Evolutionary conservation across 2,888 invertebrate genomes (phyloP), one percentile per base, ranked within the genome.

Genomic region (Spilarctia lutea): DNA sequence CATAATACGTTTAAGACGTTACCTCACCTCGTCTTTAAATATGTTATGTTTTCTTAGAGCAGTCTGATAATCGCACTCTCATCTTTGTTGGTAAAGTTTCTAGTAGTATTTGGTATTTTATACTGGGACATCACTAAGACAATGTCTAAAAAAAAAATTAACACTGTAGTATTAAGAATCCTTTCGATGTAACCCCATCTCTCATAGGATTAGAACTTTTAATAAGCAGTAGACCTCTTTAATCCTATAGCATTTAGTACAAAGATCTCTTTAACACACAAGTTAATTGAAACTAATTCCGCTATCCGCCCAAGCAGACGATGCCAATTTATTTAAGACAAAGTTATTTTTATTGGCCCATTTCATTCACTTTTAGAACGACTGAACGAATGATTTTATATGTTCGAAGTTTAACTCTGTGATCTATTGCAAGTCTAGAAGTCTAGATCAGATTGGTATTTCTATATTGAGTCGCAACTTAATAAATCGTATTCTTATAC

Each of bases 331-430:
- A 89, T 89, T 83, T 83, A 89, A 87, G 89, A 87, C 86, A 79
- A 83, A 85, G 85, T 85, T 91, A 91, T 89, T 90, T 90, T 86
- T 82, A 88, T 79, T 87, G 90, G 80, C 87, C 91, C 81, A 88
- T 87, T 91, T 91, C 79, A 81, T 87, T 83, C 87, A 83, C 56
- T 85, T 90, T 87, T 89, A 87, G 88, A 86, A 76, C 76, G 76
- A 79, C 48, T 68, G 68, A 76, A 76, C 81, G 65, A 76, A 67
- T 80, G 81, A 87, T 86, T 89, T 89, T 85, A 81, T 79, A 70
- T 75, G 27, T 42, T 78, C 69, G 65, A 48, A 81, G 76, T 75
- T 81, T 77, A 68, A 60, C 65, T 56, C 72, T 71, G 77, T 83
- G 81, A 82, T 85, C 86, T 82, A 82, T 75, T 79, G 72, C 52